These are phyloP conservation scores for Anarrhichthys ocellatus DNA, from an alignment of 2,113 vertebrate genomes.

Conservation along the genomic window DNA sequence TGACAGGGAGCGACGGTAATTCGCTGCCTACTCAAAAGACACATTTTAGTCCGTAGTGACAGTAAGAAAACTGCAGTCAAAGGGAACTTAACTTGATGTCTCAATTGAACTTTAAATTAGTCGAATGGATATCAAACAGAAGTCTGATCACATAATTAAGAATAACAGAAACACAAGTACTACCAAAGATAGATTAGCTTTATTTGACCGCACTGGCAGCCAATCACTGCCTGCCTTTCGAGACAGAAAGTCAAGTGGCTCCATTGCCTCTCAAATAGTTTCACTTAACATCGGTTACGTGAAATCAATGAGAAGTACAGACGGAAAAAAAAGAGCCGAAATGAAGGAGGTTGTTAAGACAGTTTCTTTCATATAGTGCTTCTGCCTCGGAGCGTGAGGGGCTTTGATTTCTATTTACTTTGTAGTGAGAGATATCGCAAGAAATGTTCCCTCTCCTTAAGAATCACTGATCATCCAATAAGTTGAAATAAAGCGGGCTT, in stretches of 20 bases:
- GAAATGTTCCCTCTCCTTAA: constrained; percentile 79
- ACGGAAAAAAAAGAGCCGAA: constrained; percentile 52
- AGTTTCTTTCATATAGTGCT: constrained; percentile 78
- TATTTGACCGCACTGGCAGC: constrained; percentile 31
- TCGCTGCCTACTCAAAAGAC: constrained; percentile 70
- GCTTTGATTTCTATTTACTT: constrained; percentile 85
- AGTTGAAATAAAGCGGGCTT: constrained; percentile 77
- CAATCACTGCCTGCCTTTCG: constrained; percentile 12
- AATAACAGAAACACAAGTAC: constrained; percentile 9
- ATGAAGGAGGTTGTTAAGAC: constrained; percentile 76
- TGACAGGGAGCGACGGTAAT: constrained; percentile 73
- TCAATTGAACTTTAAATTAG: constrained; percentile 28
- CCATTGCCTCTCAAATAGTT: constrained; percentile 69
- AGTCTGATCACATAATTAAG: constrained; percentile 15
- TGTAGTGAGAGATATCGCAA: constrained; percentile 81
- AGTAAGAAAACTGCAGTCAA: constrained; percentile 18
- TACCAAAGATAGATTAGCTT: constrained; percentile 14
- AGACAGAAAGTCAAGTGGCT: constrained; percentile 73
- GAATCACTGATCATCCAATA: constrained; percentile 79
- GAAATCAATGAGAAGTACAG: constrained; percentile 74
- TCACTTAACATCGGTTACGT: constrained; percentile 77
- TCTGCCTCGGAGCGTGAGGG: constrained; percentile 65
- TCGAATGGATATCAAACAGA: constrained; percentile 18
- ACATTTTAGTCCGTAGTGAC: constrained; percentile 51
- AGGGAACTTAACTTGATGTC: constrained; percentile 38